A percentile compares a stretch with the other conserved stretches of the same genome.
Conservation (phyloP, 2,797 vertebrate genomes). For the Rhabdophis nuchalis region DNA sequence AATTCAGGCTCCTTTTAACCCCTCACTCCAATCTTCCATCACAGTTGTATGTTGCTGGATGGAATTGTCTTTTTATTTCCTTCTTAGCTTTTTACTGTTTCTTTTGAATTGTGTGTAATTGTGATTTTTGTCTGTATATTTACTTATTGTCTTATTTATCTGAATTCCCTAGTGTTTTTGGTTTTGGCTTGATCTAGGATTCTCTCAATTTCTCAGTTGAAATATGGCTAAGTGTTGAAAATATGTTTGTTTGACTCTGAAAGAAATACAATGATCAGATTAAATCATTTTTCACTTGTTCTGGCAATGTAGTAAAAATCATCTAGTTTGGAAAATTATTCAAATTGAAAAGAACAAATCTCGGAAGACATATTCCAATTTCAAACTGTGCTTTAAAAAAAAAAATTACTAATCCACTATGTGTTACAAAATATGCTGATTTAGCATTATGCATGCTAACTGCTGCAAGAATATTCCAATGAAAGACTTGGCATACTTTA, state of each 20-base stretch:
- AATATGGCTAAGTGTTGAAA: too few species aligned
- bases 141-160: too few species aligned
- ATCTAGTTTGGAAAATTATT: background rate
- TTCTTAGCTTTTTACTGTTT: too few species aligned
- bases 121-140: too few species aligned
- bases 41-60: too few species aligned
- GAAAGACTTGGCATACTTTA: background rate
- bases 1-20: too few species aligned
- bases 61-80: too few species aligned
- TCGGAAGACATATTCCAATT: background rate
- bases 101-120: too few species aligned
- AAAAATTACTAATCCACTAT: background rate
- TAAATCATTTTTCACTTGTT: background rate
- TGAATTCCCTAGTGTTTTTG: background rate
- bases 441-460: background rate
- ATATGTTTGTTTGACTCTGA: background rate
- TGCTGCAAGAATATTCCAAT: background rate
- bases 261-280: background rate
- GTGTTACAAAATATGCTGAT: background rate
- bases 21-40: too few species aligned
- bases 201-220: too few species aligned
- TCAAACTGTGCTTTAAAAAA: too few species aligned
- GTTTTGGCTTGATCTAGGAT: too few species aligned
- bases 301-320: background rate
- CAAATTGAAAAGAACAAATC: background rate